A percentile compares a stretch with the other conserved stretches of the same genome.
phyloP scores from a whole-genome alignment of 2,797 vertebrate species.

The Myiothlypis coronata region DNA sequence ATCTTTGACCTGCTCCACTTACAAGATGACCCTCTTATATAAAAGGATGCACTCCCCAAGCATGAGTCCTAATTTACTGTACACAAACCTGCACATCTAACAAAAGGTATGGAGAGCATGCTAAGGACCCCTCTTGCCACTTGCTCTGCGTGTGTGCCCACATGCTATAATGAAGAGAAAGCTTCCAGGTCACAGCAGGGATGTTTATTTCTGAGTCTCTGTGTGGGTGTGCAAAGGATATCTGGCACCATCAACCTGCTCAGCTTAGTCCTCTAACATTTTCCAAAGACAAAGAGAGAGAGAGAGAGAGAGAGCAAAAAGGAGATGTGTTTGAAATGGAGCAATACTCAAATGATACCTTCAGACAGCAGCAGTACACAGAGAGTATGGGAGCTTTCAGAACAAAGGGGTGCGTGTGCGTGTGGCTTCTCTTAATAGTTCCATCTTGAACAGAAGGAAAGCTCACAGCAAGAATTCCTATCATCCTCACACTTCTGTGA shows the following conservation, averaged over 20 bases:
- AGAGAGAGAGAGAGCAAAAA: neutral
- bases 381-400: neutral
- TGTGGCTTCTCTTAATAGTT: constrained; percentile 24
- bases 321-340: constrained; percentile 22
- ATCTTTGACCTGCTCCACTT: constrained; percentile 33
- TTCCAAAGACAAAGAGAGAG: constrained; percentile 47
- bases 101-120: neutral
- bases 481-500: constrained; percentile 11
- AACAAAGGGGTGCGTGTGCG: neutral
- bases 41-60: constrained; percentile 15
- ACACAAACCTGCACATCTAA: constrained; percentile 5
- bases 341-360: neutral
- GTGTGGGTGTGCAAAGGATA: neutral
- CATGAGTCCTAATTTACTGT: constrained; percentile 37
- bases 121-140: neutral
- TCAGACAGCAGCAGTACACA: neutral
- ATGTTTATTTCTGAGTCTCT: constrained; percentile 1
- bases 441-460: constrained; percentile 30
- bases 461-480: constrained; percentile 42
- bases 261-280: constrained; percentile 33
- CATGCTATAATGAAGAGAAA: neutral
- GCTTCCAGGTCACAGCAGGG: neutral
- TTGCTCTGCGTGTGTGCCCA: neutral
- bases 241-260: neutral
- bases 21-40: constrained; percentile 9